These are phyloP conservation scores for Melozone crissalis DNA, from an alignment of 2,113 vertebrate genomes.

Conservation along the genomic window DNA sequence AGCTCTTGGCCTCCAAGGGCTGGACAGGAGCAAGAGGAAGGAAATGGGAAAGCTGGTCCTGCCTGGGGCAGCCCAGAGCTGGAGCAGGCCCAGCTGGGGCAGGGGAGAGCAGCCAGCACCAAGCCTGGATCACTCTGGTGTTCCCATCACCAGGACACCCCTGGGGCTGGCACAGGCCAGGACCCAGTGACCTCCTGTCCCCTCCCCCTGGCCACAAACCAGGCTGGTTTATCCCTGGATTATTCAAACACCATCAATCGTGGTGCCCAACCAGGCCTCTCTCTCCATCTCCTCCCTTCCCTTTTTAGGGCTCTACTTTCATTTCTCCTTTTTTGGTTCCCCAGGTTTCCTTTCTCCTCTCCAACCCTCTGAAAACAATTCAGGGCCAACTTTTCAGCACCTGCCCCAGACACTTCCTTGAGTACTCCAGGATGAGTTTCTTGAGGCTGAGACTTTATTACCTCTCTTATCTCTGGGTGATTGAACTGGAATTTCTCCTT, in stretches of 20 bases:
- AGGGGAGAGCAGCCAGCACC: background rate
- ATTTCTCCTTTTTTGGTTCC: background rate
- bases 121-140: background rate
- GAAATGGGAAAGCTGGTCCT: background rate
- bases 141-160: background rate
- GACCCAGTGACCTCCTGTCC: background rate
- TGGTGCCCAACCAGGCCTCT: background rate
- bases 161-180: background rate
- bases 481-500: background rate
- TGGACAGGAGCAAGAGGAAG: background rate
- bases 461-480: background rate
- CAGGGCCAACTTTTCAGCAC: background rate
- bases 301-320: background rate
- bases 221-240: background rate
- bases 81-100: background rate
- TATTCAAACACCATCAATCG: rapidly evolving
- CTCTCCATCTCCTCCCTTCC: background rate
- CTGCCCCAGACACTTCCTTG: background rate
- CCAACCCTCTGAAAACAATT: background rate
- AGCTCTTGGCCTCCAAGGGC: background rate
- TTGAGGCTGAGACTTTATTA: background rate
- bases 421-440: background rate
- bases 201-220: background rate
- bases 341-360: background rate
- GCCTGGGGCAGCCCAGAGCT: background rate